phyloP scores from a whole-genome alignment of 2,113 vertebrate species.

The Carlito syrichta region DNA sequence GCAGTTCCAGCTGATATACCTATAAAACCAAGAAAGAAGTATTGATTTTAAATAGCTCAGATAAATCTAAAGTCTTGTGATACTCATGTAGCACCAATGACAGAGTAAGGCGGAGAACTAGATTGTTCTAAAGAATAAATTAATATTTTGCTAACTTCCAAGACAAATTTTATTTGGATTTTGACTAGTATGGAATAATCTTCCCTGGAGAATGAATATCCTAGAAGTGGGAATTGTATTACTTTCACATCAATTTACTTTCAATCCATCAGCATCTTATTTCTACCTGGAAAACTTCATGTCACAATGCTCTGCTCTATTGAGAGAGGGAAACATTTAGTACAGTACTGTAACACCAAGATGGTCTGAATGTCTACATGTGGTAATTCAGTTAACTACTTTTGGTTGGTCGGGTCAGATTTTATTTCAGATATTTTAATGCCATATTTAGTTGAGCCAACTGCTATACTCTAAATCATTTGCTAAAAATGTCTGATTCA shows the following conservation, averaged over 20 bases:
- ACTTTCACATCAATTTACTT: neutral
- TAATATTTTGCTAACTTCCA: neutral
- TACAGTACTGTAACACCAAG: neutral
- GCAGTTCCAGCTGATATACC: neutral
- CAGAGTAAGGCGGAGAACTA: neutral
- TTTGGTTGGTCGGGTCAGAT: neutral
- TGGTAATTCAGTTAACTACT: neutral
- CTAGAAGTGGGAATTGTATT: neutral
- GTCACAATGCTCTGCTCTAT: neutral
- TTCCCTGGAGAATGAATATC: neutral
- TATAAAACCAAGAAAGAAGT: neutral
- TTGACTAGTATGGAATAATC: neutral
- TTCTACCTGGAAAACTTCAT: neutral
- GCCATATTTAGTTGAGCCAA: neutral
- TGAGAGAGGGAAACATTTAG: neutral
- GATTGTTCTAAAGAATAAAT: neutral
- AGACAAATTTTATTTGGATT: neutral
- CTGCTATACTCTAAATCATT: neutral
- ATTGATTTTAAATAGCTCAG: neutral
- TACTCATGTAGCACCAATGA: neutral
- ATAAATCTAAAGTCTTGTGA: neutral
- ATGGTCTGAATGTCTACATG: neutral
- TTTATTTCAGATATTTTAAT: conserved; percentile 29
- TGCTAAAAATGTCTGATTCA: conserved; percentile 14
- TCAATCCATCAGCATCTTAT: neutral